These are phyloP conservation scores for Mormyrops attenuatus DNA, from an alignment of 2,797 vertebrate genomes.

Conservation along the genomic window DNA sequence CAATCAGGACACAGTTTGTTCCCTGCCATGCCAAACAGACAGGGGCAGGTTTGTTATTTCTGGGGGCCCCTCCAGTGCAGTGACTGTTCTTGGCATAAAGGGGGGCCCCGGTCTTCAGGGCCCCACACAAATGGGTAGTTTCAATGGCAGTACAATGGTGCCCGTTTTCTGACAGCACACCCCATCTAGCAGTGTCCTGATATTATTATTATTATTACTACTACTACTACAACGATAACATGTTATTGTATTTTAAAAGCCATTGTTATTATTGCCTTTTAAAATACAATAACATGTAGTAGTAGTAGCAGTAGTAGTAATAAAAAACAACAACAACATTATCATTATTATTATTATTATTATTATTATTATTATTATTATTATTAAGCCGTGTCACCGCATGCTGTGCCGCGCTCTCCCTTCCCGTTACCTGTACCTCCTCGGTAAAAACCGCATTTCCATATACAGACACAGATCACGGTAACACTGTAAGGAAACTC, in stretches of 20 bases:
- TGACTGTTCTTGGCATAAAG: background rate
- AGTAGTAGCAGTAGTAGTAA: background rate
- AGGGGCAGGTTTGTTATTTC: background rate
- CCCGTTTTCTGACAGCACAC: background rate
- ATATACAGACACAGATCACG: background rate
- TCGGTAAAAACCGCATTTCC: background rate
- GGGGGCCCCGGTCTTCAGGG: background rate
- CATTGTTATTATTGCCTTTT: background rate
- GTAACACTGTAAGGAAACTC: background rate
- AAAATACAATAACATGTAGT: background rate
- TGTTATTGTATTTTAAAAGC: background rate
- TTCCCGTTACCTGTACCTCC: background rate
- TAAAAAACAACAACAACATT: background rate
- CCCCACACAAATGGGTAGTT: background rate
- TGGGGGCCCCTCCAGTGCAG: background rate
- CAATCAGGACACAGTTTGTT: background rate
- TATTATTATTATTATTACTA: background rate
- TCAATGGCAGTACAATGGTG: background rate
- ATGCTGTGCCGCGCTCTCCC: background rate
- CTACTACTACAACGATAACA: background rate
- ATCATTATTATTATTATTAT: background rate
- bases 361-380: background rate
- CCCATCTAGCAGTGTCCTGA: background rate
- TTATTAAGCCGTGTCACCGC: too few species aligned
- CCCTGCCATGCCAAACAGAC: background rate